A percentile compares a stretch with the other conserved stretches of the same genome.
Conservation (phyloP, 2,888 invertebrate species). For the Drosophila merina region DNA sequence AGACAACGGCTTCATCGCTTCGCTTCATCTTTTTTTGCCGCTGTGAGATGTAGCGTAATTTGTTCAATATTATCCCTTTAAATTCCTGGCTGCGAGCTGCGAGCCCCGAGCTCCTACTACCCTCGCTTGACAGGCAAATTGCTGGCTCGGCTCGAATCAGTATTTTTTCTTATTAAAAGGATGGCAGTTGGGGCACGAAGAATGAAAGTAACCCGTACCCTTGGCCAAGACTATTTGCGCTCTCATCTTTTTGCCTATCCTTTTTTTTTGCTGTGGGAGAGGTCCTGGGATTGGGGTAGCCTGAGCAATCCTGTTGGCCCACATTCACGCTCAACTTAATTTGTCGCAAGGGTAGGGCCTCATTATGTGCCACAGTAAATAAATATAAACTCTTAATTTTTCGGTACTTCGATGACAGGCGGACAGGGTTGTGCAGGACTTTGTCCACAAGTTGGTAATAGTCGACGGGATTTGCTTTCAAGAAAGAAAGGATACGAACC, state of each 20-base stretch:
- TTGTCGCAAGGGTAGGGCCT: slow-evolving; percentile 42
- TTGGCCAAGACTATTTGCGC: not conserved
- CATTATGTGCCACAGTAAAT: slow-evolving; percentile 52
- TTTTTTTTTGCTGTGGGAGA: slow-evolving; percentile 15
- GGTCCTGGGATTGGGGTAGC: slow-evolving; percentile 7
- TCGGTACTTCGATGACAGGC: slow-evolving; percentile 46
- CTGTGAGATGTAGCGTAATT: slow-evolving; percentile 56
- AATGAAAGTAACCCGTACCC: slow-evolving; percentile 10
- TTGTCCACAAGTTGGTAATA: slow-evolving; percentile 21
- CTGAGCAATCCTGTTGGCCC: slow-evolving; percentile 34
- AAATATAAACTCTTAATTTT: slow-evolving; percentile 75
- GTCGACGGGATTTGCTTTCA: slow-evolving; percentile 3
- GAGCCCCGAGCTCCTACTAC: not conserved
- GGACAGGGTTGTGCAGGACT: slow-evolving; percentile 11
- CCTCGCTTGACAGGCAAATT: slow-evolving; percentile 62
- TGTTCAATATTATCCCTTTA: slow-evolving; percentile 77
- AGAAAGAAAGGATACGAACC: slow-evolving; percentile 30
- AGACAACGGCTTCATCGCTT: slow-evolving; percentile 30
- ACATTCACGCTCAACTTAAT: slow-evolving; percentile 60
- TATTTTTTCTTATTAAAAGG: slow-evolving; percentile 46
- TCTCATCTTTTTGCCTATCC: slow-evolving; percentile 3
- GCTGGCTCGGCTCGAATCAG: slow-evolving; percentile 49
- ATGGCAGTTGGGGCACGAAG: slow-evolving; percentile 1
- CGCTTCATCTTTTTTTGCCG: slow-evolving; percentile 16
- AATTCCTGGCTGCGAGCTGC: slow-evolving; percentile 51